These are phyloP conservation scores for Lagodon rhomboides DNA, from an alignment of 2,797 vertebrate species.

Conservation along the genomic window DNA sequence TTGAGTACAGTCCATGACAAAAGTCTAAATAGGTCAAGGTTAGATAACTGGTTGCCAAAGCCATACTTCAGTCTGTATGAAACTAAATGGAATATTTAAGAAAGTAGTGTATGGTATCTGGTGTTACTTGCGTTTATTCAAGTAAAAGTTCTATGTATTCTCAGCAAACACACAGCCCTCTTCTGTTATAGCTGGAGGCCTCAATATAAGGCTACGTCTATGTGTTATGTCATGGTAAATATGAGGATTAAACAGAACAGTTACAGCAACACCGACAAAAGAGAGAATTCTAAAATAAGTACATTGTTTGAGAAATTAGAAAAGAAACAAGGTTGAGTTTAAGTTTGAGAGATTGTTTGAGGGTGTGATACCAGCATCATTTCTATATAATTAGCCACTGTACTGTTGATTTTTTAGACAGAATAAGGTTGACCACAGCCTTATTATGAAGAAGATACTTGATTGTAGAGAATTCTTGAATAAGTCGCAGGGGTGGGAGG, in stretches of 20 bases:
- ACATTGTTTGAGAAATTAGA: not conserved
- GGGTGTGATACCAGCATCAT: not conserved
- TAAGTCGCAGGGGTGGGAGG: too few relatives aligned
- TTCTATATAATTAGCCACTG: not conserved
- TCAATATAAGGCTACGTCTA: not conserved
- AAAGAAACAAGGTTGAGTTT: not conserved
- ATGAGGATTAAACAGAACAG: too few relatives aligned
- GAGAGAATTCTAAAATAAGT: not conserved
- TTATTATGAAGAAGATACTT: too few relatives aligned
- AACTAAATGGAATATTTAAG: not conserved
- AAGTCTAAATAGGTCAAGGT: slow-evolving; percentile 54
- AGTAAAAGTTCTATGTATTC: not conserved
- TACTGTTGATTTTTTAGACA: too few relatives aligned
- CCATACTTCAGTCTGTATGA: not conserved
- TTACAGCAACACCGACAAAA: too few relatives aligned
- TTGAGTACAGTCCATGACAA: not conserved
- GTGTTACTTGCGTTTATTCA: not conserved
- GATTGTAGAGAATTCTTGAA: too few relatives aligned
- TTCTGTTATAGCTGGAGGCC: not conserved
- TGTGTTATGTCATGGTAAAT: not conserved
- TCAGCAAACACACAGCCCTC: not conserved
- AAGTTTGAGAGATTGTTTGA: not conserved
- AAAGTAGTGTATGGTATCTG: not conserved
- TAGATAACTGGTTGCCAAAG: slow-evolving; percentile 20
- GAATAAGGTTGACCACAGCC: too few relatives aligned